Evolutionary conservation across 2,888 invertebrate genomes (phyloP).

Genomic region (Gnatocerus cornutus): DNA sequence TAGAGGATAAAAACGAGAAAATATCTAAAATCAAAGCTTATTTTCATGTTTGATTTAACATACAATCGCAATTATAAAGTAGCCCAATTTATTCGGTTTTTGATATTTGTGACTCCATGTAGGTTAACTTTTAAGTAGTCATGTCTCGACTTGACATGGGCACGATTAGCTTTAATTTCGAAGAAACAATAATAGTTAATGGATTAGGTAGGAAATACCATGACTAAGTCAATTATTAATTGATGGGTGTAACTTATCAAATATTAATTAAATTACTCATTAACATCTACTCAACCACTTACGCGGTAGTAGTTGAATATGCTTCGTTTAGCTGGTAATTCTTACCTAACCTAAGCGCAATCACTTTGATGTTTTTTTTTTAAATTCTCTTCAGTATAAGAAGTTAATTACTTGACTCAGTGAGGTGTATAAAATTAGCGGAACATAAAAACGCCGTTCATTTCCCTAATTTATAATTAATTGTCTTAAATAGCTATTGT

Average conservation of each 20-base stretch:
- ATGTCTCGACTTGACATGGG: background rate
- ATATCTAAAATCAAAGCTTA: conserved; percentile 38
- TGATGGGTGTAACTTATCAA: conserved; percentile 58
- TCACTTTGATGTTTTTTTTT: too few relatives aligned
- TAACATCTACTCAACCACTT: conserved; percentile 46
- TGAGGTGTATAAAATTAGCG: too few relatives aligned
- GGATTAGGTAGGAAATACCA: conserved; percentile 25
- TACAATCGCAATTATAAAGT: background rate
- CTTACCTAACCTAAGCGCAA: background rate
- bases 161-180: background rate
- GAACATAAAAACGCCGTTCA: background rate
- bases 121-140: background rate
- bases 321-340: background rate
- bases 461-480: background rate
- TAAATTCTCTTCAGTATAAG: too few relatives aligned
- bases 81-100: background rate
- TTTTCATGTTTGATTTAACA: conserved; percentile 26
- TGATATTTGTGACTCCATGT: background rate
- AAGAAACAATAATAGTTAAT: conserved; percentile 36
- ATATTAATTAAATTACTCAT: conserved; percentile 57
- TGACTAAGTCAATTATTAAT: conserved; percentile 46
- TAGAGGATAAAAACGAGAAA: conserved; percentile 52
- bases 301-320: conserved; percentile 8
- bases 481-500: too few relatives aligned
- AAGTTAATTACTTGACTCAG: too few relatives aligned